These are phyloP conservation scores for Holothuria scabra DNA, from an alignment of 53 echinoderm and acorn worm genomes.

Conservation along the genomic window DNA sequence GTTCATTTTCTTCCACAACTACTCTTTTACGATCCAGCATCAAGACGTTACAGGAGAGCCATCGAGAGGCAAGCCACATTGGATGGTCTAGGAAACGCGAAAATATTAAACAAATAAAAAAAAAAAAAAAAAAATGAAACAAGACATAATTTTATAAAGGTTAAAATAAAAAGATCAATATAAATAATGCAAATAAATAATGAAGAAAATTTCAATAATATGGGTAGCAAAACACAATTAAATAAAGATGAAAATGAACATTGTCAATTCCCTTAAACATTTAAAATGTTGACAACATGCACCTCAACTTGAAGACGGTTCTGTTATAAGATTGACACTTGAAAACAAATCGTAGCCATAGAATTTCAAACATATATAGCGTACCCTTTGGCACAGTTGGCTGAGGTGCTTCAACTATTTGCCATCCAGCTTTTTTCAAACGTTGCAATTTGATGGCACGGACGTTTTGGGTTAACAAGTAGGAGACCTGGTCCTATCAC, in stretches of 20 bases:
- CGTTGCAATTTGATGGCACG: slow-evolving; percentile 78
- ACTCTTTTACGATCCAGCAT: slow-evolving; percentile 92
- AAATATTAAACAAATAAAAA: not conserved
- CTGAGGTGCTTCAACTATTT: slow-evolving; percentile 70
- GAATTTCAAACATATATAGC: too few species aligned
- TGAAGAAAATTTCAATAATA: too few species aligned
- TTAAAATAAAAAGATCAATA: too few species aligned
- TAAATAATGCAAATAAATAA: too few species aligned
- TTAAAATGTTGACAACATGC: too few species aligned
- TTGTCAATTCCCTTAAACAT: too few species aligned
- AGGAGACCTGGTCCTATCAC: slow-evolving; percentile 90
- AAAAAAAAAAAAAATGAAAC: not conserved
- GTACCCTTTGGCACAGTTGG: slow-evolving; percentile 20
- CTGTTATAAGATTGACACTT: too few species aligned
- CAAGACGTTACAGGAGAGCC: slow-evolving; percentile 92
- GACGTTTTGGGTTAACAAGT: slow-evolving; percentile 78
- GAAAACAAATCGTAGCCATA: too few species aligned
- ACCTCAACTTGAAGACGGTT: too few species aligned
- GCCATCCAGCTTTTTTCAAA: slow-evolving; percentile 93
- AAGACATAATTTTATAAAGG: too few species aligned
- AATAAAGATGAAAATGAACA: too few species aligned
- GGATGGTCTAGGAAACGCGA: slow-evolving; percentile 65
- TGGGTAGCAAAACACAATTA: too few species aligned
- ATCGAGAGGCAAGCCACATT: slow-evolving; percentile 89
- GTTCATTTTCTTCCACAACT: slow-evolving; percentile 74